Evolutionary conservation across 2,888 invertebrate species (phyloP).

Genomic region (Nephrotoma appendiculata): DNA sequence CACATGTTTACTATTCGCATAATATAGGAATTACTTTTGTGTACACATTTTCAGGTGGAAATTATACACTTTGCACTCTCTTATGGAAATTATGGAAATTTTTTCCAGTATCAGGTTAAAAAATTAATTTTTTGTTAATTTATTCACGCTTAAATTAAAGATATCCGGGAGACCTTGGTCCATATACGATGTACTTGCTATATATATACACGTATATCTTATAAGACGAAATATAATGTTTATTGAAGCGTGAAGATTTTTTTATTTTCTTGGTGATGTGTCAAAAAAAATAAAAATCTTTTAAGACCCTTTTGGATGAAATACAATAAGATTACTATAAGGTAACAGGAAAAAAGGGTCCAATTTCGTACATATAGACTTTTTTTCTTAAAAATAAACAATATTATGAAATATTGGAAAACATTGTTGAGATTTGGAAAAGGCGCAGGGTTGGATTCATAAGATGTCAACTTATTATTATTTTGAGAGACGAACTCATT

Average conservation of each 20-base stretch:
- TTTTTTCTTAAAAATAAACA: not conserved
- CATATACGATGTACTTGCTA: not conserved
- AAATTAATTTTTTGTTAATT: not conserved
- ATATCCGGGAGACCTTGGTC: not conserved
- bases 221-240: not conserved
- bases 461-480: too few species aligned
- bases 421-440: not conserved
- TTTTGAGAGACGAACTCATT: too few species aligned
- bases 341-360: conserved; percentile 3
- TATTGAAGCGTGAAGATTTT: conserved; percentile 1
- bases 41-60: not conserved
- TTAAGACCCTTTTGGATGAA: not conserved
- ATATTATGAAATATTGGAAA: conserved; percentile 1
- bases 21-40: not conserved
- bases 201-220: not conserved
- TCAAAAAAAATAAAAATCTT: not conserved
- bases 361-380: not conserved
- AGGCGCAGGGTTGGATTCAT: not conserved
- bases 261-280: not conserved
- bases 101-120: not conserved
- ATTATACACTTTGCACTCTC: not conserved
- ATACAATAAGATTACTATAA: not conserved
- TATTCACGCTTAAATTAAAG: not conserved
- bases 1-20: not conserved
- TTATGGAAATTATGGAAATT: not conserved